A percentile compares a stretch with the other conserved stretches of the same genome.
phyloP scores from a whole-genome alignment of 2,113 vertebrate species.

The Steatornis caripensis region DNA sequence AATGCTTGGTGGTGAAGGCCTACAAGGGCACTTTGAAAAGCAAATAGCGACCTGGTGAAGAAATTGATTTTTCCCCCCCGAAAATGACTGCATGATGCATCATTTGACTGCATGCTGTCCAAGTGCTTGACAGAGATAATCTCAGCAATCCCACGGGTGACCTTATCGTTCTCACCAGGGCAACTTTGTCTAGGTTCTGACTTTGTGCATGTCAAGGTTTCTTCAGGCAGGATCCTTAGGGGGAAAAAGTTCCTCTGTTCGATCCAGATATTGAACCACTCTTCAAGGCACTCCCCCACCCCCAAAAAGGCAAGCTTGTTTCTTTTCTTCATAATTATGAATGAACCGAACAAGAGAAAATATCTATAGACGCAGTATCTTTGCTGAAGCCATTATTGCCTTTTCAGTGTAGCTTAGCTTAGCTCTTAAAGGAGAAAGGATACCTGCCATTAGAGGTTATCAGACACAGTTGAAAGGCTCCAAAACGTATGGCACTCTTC shows the following conservation, averaged over 20 bases:
- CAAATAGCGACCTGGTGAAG: conserved; percentile 89
- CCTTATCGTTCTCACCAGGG: conserved; percentile 91
- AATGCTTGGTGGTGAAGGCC: conserved; percentile 86
- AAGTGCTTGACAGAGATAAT: conserved; percentile 96
- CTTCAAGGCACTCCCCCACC: conserved; percentile 47
- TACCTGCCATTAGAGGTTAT: conserved; percentile 46
- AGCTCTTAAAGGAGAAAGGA: conserved; percentile 46
- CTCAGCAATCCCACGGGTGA: conserved; percentile 89
- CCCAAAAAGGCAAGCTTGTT: conserved; percentile 64
- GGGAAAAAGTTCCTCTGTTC: conserved; percentile 82
- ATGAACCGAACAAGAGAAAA: conserved; percentile 67
- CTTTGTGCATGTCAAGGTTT: conserved; percentile 91
- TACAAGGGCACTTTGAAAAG: conserved; percentile 97
- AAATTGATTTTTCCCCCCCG: conserved; percentile 86
- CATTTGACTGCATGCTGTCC: conserved; percentile 93
- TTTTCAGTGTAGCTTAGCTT: conserved; percentile 10
- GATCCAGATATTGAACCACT: conserved; percentile 84
- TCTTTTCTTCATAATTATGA: conserved; percentile 80
- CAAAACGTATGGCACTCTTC: neutral
- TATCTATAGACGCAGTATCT: conserved; percentile 50
- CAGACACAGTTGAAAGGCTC: conserved; percentile 24
- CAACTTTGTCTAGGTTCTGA: conserved; percentile 83
- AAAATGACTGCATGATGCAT: conserved; percentile 93
- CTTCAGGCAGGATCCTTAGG: conserved; percentile 81
- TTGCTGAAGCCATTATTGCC: conserved; percentile 50